Base-by-base conservation (phyloP, 2,797 vertebrate genomes). In the Staurois parvus region DNA sequence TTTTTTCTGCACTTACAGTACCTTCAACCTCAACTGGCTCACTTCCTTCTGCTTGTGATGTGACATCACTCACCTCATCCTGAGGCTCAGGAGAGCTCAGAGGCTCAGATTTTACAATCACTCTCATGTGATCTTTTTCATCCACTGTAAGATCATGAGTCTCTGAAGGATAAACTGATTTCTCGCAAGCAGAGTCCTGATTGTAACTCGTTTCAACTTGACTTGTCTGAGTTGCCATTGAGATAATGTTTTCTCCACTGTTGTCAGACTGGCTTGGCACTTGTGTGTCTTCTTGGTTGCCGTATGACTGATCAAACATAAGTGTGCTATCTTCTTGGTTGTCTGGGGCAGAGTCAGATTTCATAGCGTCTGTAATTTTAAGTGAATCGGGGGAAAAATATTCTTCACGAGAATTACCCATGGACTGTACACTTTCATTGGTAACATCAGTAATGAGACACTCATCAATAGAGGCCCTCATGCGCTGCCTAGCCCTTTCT, bases 211-310 rank as follows among this genome's bases (percentile, higher is more conserved):
- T 92, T 88, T 95, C 94, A 6, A 93, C 92, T 0, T 94, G 92
- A 0, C 89, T 91, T 19, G 89, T 89, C 13, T 94, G 95, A 0
- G 91, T 93, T 34, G 93, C 88, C 93, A 96, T 91, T 89, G 96
- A 94, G 2, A 94, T 90, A 40, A 95, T 93, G 87, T 94, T 95
- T 52, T 92, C 91, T 0, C 92, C 92, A 0, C 96, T 94, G 2
- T 96, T 95, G 87, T 99, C 98, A 0, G 98, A 99, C 88, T 99
- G 98, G 89, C 97, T 99, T 26, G 98, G 97, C 92, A 99, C 95
- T 89, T 99, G 98, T 59, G 95, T 93, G 29, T 99, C 98, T 87
- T 99, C 98, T 86, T 98, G 98, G 32, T 92, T 91, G 1, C 90
- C 66, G 0, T 94, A 96, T 59, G 94, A 85, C 88, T 93, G 92